These are phyloP conservation scores for Erannis defoliaria DNA, from an alignment of 2,888 invertebrate genomes.

Conservation along the genomic window DNA sequence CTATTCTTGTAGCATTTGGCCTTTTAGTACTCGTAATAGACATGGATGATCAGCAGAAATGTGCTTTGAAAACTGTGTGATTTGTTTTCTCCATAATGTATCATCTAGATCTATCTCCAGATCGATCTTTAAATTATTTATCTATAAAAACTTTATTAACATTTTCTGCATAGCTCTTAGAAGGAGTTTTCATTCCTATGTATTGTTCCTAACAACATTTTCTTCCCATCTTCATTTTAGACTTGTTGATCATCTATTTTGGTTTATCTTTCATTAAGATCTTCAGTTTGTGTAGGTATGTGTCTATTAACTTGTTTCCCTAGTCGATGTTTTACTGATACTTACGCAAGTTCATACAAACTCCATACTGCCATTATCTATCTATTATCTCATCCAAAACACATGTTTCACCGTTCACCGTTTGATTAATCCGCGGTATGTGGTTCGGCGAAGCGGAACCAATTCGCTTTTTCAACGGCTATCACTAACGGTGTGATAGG, in stretches of 20 bases:
- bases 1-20: too few species aligned
- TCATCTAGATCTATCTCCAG: too few species aligned
- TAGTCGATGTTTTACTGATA: neutral
- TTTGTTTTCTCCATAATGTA: too few species aligned
- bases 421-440: slow-evolving; percentile 34
- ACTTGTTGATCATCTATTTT: neutral
- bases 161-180: too few species aligned
- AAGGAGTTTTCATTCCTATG: too few species aligned
- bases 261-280: neutral
- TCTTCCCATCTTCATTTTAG: too few species aligned
- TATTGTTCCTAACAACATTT: too few species aligned
- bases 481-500: slow-evolving; percentile 44
- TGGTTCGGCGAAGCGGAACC: slow-evolving; percentile 37
- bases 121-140: too few species aligned
- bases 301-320: neutral
- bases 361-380: neutral
- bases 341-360: neutral
- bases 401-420: slow-evolving; percentile 40
- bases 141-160: too few species aligned
- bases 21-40: too few species aligned
- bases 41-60: neutral
- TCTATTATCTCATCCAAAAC: slow-evolving; percentile 25
- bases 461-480: slow-evolving; percentile 45
- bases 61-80: too few species aligned
- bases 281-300: neutral